Evolutionary conservation across 2,888 invertebrate species (phyloP), one percentile per base, ranked within the genome.

Genomic region (Hoplodrina blanda): DNA sequence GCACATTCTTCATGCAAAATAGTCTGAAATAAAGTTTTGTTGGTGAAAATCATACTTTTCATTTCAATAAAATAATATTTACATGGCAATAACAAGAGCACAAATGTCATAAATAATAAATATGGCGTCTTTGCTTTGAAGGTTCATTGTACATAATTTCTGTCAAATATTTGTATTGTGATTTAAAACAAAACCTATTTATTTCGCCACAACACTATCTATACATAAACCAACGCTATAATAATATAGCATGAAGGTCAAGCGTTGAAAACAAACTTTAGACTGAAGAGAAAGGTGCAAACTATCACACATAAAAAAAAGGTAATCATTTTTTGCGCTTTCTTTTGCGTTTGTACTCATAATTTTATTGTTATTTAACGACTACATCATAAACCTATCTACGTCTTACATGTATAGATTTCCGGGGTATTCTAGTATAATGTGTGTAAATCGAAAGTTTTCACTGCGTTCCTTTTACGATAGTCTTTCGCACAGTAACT

Each of bases 101-200:
- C 46, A 75, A 82, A 70, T 67, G 81, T 82, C 77, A 82, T 79
- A 69, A 85, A 82, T 78, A 82, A 83, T 82, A 85, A 85, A 84
- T 77, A 90, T 90, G 89, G 91, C 89, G 89, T 86, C 81, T 57
- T 44, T 82, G 83, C 84, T 85, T 86, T 88, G 87, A 87, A 46
- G 46, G 78, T 85, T 85, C 85, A 86, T 84, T 85, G 75, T 81
- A 61, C 76, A 68, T 82, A 69, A 78, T 75, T 85, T 77, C 76
- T 82, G 81, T 81, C 79, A 83, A 85, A 81, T 84, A 81, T 69
- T 84, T 82, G 69, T 80, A 69, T 73, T 79, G 73, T 77, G 69
- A 72, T 82, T 5, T 78, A 74, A 76, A 79, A 69, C 76, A 55
- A 76, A 74, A 69, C 61, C 50, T 62, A 67, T 73, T 81, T 75